A percentile compares a stretch with the other conserved stretches of the same genome.
phyloP scores from a whole-genome alignment of 2,888 invertebrate genomes.

The Apamea epomidion region DNA sequence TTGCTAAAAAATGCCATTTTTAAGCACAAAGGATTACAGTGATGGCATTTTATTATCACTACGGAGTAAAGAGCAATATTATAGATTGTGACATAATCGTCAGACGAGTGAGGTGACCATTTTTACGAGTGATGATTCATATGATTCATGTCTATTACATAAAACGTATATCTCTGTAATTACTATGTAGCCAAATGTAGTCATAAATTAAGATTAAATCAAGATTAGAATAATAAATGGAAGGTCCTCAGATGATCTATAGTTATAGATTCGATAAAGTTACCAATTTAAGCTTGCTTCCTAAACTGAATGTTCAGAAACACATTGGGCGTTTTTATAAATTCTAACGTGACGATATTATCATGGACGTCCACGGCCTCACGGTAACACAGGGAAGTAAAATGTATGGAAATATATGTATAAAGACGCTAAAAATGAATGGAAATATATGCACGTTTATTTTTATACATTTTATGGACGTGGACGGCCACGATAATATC shows the following conservation, averaged over 20 bases:
- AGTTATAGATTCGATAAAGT: not conserved
- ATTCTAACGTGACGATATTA: no score
- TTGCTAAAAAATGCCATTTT: not conserved
- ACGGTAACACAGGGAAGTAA: no score
- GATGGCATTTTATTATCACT: constrained; percentile 38
- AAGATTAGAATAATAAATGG: not conserved
- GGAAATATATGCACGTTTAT: no score
- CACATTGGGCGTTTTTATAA: no score
- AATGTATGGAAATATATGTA: no score
- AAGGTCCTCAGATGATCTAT: not conserved
- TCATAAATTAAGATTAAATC: constrained; percentile 36
- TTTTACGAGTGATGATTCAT: constrained; percentile 55
- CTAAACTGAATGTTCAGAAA: not conserved
- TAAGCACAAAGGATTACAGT: not conserved
- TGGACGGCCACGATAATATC: no score
- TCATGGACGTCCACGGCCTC: no score
- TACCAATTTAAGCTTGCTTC: not conserved
- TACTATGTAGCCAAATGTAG: constrained; percentile 17
- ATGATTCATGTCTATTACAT: constrained; percentile 30
- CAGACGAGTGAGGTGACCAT: constrained; percentile 46
- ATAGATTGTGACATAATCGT: constrained; percentile 60
- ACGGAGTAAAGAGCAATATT: constrained; percentile 22
- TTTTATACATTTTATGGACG: no score
- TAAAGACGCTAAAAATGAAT: no score
- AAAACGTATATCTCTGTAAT: constrained; percentile 19